Evolutionary conservation across 1,140 invertebrate genomes (phyloP).

Genomic region (Rhagoletis zephyria): DNA sequence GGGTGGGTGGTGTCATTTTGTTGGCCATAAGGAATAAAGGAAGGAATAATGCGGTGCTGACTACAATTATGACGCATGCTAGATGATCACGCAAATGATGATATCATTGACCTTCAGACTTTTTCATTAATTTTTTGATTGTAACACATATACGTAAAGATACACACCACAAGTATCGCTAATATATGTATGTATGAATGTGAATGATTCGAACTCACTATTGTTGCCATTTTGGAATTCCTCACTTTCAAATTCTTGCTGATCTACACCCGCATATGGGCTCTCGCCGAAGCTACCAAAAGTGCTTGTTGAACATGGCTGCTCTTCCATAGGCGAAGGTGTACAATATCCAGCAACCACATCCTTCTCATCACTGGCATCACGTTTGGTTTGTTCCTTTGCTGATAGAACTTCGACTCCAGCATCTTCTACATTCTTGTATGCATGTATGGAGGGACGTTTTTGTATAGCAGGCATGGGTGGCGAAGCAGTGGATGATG

Average conservation of each 20-base stretch:
- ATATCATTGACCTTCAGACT: too few relatives aligned
- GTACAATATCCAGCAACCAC: constrained; percentile 53
- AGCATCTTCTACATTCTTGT: neutral
- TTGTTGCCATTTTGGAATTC: constrained; percentile 53
- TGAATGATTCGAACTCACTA: constrained; percentile 43
- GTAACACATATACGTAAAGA: too few relatives aligned
- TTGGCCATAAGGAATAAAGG: neutral
- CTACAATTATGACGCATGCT: neutral
- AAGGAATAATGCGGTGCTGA: neutral
- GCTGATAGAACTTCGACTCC: constrained; percentile 60
- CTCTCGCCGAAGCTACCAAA: constrained; percentile 24
- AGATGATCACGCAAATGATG: neutral
- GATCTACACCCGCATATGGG: neutral
- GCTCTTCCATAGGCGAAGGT: constrained; percentile 55
- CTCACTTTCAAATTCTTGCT: constrained; percentile 49
- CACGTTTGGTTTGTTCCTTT: constrained; percentile 65
- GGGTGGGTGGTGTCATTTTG: neutral
- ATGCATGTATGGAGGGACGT: constrained; percentile 37
- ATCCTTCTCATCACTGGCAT: constrained; percentile 68
- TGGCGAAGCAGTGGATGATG: constrained; percentile 45
- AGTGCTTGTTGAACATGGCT: constrained; percentile 36
- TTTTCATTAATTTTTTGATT: too few relatives aligned
- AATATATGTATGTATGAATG: neutral
- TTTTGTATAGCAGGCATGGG: constrained; percentile 6
- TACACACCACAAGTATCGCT: neutral